These are phyloP conservation scores for Gorsachius magnificus DNA, from an alignment of 2,797 vertebrate species.

Conservation along the genomic window DNA sequence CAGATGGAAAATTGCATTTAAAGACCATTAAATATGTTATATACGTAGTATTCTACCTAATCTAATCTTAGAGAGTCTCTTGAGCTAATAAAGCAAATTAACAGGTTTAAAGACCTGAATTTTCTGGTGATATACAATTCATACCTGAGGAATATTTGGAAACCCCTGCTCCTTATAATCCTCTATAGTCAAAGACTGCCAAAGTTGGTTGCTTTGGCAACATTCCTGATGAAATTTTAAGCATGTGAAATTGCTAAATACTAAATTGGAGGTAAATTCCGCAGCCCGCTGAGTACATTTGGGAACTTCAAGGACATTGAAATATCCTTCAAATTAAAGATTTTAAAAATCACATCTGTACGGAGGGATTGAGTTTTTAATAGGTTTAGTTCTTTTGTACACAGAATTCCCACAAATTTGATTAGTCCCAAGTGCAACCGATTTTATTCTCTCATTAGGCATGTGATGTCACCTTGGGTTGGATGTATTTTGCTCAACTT, in stretches of 20 bases:
- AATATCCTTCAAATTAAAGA: not conserved
- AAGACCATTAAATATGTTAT: constrained; percentile 2
- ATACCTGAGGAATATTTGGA: not conserved
- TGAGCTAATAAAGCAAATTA: constrained; percentile 13
- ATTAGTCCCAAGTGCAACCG: not conserved
- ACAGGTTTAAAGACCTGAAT: not conserved
- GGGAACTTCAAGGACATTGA: not conserved
- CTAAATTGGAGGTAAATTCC: not conserved
- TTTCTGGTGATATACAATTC: not conserved
- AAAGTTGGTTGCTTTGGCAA: not conserved
- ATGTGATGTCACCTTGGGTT: not conserved
- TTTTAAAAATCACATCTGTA: not conserved
- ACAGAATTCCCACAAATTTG: not conserved
- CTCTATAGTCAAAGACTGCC: not conserved
- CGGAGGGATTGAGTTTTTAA: not conserved
- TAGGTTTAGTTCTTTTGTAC: not conserved
- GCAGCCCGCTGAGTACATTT: not conserved
- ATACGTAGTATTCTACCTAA: not conserved
- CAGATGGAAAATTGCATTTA: constrained; percentile 39
- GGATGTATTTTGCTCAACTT: not conserved
- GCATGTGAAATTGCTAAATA: not conserved
- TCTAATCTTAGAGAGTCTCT: constrained; percentile 20
- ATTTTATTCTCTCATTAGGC: not conserved
- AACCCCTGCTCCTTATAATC: not conserved
- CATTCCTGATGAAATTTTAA: not conserved